Evolutionary conservation across 2,113 vertebrate species (phyloP), one percentile per base, ranked within the genome.

Genomic region (Todiramphus chloris): DNA sequence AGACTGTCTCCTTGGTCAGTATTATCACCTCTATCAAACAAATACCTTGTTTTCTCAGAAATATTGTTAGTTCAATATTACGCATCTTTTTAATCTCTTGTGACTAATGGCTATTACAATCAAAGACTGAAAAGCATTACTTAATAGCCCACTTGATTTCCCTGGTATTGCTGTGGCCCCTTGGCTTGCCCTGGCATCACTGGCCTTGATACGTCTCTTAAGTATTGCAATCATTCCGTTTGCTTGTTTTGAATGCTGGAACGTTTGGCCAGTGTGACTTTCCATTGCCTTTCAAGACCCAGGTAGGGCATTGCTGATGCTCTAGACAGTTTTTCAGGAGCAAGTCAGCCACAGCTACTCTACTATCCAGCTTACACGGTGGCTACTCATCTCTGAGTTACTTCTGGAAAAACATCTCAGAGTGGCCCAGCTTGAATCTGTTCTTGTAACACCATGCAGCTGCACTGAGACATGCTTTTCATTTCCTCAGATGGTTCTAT

Each of bases 401-500:
- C 7, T 69, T 60, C 58, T 76, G 41, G 55, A 70, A 60, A 62
- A 73, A 30, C 11, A 31, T 9, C 79, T 88, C 2, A 0, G 53
- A 46, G 51, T 33, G 50, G 15, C 19, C 10, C 8, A 41, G 25
- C 24, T 74, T 69, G 33, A 62, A 53, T 89, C 59, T 1, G 0
- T 77, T 83, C 46, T 43, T 2, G 0, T 56, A 69, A 20, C 8
- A 27, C 51, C 7, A 14, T 0, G 1, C 14, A 43, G 21, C 44
- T 83, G 31, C 2, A 0, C 16, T 51, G 44, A 58, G 21, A 50
- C 12, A 20, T 44, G 41, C 35, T 80, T 94, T 83, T 67, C 28
- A 5, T 77, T 59, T 93, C 43, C 31, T 63, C 0, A 0, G 4
- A 41, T 91, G 14, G 8, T 68, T 72, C 16, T 73, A 55, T 27